A percentile compares a stretch with the other conserved stretches of the same genome.
Evolutionary conservation across 1,140 invertebrate genomes (phyloP).

Genomic region (Physella acuta): DNA sequence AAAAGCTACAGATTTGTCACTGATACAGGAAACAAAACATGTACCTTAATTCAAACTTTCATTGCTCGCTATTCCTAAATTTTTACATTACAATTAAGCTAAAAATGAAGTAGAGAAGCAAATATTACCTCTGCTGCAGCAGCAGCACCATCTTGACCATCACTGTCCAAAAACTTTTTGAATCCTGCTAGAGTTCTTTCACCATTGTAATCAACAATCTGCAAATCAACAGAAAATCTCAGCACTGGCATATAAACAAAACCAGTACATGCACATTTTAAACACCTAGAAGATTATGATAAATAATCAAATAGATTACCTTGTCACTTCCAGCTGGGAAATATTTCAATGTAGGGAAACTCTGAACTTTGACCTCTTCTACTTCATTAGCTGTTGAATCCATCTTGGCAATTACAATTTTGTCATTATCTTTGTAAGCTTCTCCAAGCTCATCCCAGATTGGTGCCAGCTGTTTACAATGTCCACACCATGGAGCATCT

Average conservation of each 20-base stretch:
- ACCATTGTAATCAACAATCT: slow-evolving; percentile 89
- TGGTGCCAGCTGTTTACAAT: slow-evolving; percentile 94
- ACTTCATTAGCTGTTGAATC: slow-evolving; percentile 97
- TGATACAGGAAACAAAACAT: too few relatives aligned
- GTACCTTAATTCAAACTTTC: too few relatives aligned
- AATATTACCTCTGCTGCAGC: slow-evolving; percentile 28
- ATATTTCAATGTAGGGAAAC: slow-evolving; percentile 95
- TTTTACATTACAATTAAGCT: too few relatives aligned
- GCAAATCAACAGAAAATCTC: too few relatives aligned
- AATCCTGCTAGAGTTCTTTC: slow-evolving; percentile 92
- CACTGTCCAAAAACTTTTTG: slow-evolving; percentile 77
- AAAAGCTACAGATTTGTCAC: too few relatives aligned
- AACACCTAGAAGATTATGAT: slow-evolving; percentile 71
- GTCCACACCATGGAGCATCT: slow-evolving; percentile 91
- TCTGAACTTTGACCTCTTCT: slow-evolving; percentile 81
- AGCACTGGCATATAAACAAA: too few relatives aligned
- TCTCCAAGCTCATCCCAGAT: slow-evolving; percentile 90
- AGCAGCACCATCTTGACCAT: slow-evolving; percentile 50
- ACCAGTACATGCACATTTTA: slow-evolving; percentile 1
- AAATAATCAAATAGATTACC: slow-evolving; percentile 74
- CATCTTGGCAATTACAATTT: slow-evolving; percentile 95
- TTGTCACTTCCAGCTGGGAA: slow-evolving; percentile 91
- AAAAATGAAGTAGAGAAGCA: too few relatives aligned
- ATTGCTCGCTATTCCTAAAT: too few relatives aligned
- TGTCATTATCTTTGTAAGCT: slow-evolving; percentile 80